Conservation (phyloP, 2,797 vertebrate species). For the Clarias platycephalus region DNA sequence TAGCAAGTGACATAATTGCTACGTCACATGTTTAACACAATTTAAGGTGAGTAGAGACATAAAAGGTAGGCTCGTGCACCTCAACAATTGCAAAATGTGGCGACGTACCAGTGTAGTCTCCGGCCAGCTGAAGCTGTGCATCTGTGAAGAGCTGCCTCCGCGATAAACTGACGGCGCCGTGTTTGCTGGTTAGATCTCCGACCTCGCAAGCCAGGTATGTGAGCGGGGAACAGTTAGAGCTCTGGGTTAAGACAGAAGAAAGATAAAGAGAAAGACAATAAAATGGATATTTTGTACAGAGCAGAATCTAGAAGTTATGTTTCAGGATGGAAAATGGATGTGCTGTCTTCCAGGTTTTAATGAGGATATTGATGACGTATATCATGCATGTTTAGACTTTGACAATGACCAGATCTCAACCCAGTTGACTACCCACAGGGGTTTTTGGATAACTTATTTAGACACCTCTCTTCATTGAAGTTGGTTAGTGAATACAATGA, state of each 20-base stretch:
- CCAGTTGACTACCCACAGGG: neutral
- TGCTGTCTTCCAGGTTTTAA: neutral
- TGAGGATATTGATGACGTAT: neutral
- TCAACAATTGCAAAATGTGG: no score
- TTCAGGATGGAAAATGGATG: neutral
- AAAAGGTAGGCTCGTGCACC: no score
- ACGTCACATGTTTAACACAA: neutral
- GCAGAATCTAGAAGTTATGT: neutral
- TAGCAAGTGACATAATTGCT: neutral
- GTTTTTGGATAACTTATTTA: neutral
- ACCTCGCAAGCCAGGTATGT: conserved; percentile 69
- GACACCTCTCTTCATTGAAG: neutral
- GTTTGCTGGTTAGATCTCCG: conserved; percentile 74
- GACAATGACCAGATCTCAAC: neutral
- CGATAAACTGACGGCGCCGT: conserved; percentile 63
- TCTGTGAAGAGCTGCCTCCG: conserved; percentile 67
- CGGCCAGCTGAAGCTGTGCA: conserved; percentile 65
- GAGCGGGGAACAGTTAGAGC: conserved; percentile 64
- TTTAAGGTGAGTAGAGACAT: neutral
- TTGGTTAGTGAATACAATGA: neutral
- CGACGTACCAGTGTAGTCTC: conserved; percentile 74
- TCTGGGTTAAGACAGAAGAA: conserved; percentile 54
- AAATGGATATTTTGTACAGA: neutral
- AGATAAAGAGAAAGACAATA: neutral
- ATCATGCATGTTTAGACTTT: neutral